Conservation (phyloP, 2,797 vertebrate genomes). For the Brachymystax lenok region DNA sequence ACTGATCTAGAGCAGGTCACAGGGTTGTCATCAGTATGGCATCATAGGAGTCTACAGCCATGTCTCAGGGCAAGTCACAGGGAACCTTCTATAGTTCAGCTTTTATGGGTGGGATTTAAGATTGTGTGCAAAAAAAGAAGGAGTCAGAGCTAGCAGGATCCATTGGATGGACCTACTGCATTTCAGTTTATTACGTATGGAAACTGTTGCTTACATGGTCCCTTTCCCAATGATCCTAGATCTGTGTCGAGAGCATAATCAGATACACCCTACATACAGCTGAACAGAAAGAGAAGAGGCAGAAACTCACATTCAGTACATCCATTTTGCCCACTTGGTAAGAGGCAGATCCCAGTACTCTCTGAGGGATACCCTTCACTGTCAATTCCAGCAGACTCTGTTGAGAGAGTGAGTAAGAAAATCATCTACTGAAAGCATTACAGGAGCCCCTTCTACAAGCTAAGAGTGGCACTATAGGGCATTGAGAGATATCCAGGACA, state of each 20-base stretch:
- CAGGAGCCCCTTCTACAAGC: neutral
- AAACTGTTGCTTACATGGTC: too few relatives aligned
- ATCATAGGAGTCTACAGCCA: neutral
- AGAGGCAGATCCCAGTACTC: slow-evolving; percentile 90
- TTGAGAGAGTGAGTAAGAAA: neutral
- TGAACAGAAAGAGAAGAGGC: neutral
- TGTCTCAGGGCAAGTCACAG: neutral
- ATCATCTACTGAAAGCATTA: neutral
- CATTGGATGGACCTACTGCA: neutral
- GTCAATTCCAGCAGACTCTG: slow-evolving; percentile 87
- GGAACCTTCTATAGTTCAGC: neutral
- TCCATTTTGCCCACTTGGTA: slow-evolving; percentile 99
- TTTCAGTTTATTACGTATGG: too few relatives aligned
- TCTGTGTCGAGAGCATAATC: too few relatives aligned
- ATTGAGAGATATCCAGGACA: too few relatives aligned
- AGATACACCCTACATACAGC: too few relatives aligned
- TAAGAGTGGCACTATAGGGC: too few relatives aligned
- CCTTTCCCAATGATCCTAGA: too few relatives aligned
- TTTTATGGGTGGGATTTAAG: neutral
- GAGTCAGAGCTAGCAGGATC: neutral
- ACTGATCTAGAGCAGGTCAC: neutral
- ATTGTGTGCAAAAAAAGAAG: neutral
- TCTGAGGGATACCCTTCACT: slow-evolving; percentile 83
- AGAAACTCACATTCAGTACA: slow-evolving; percentile 88
- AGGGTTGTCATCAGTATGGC: rapidly evolving